Evolutionary conservation across 1,140 invertebrate species (phyloP), one percentile per base, ranked within the genome.

Genomic region (Drosophila cardini): DNA sequence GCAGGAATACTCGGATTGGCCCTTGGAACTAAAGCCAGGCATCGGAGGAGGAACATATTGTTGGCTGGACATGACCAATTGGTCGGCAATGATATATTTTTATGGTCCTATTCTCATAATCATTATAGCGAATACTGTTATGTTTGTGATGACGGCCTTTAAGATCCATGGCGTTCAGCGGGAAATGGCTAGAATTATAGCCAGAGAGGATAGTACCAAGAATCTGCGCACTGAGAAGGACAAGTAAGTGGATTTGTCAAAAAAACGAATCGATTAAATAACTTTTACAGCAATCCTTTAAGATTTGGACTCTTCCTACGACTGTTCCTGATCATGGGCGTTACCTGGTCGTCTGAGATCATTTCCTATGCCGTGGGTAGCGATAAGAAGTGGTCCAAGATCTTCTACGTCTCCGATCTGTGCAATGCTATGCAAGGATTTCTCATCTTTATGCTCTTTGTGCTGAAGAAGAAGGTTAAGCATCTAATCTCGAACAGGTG

Each of bases 291-390:
- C 38, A 48, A 46, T 15, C 7, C 38, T 61, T 90, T 7, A 79
- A 96, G 95, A 91, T 95, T 95, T 67, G 94, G 94, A 57, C 83
- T 96, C 0, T 96, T 96, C 72, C 67, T 96, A 46, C 96, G 96
- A 70, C 90, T 96, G 4, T 95, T 96, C 61, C 93, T 96, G 16
- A 95, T 96, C 0, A 96, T 96, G 95, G 96, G 96, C 4, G 94
- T 96, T 1, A 96, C 94, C 60, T 96, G 96, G 96, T 93, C 94
- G 2, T 94, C 94, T 91, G 96, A 96, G 83, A 93, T 96, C 40
- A 85, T 96, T 16, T 95, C 95, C 0, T 96, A 93, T 93, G 78
- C 93, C 43, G 91, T 93, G 13, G 90, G 70, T 53, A 63, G 5
- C 78, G 81, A 76, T 78, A 91, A 57, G 76, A 91, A 50, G 34